These are phyloP conservation scores for Cataglyphis rosenhaueri DNA, from an alignment of 2,888 invertebrate genomes.

Conservation along the genomic window DNA sequence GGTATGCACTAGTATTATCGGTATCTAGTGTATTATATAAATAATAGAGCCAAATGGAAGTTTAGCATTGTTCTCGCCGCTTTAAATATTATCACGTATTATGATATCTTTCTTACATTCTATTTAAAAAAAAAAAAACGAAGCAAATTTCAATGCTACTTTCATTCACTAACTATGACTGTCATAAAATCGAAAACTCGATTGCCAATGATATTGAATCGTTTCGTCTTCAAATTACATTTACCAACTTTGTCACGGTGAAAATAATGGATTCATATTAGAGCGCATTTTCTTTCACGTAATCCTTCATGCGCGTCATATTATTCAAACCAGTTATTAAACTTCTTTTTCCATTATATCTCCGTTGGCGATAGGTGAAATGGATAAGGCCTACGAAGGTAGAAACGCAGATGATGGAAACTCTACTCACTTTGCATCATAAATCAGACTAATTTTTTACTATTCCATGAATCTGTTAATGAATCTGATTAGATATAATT, in stretches of 20 bases:
- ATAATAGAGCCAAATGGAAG: slow-evolving; percentile 27
- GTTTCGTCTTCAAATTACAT: slow-evolving; percentile 34
- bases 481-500: not conserved
- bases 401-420: slow-evolving; percentile 26
- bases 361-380: slow-evolving; percentile 10
- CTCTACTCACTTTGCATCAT: not conserved
- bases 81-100: not conserved
- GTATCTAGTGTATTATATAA: slow-evolving; percentile 25
- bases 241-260: slow-evolving; percentile 32
- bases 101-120: not conserved
- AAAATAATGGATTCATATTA: slow-evolving; percentile 51
- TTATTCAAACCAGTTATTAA: slow-evolving; percentile 43
- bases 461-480: not conserved
- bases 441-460: slow-evolving; percentile 6
- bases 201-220: slow-evolving; percentile 33
- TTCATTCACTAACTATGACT: not conserved
- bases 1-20: not conserved
- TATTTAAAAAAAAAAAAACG: not conserved
- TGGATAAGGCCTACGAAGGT: slow-evolving; percentile 28
- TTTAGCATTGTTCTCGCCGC: slow-evolving; percentile 38
- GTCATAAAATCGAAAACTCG: slow-evolving; percentile 15
- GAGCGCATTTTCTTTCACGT: slow-evolving; percentile 26
- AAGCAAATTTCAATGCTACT: slow-evolving; percentile 21
- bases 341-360: slow-evolving; percentile 30
- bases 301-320: slow-evolving; percentile 44